Evolutionary conservation across 2,113 vertebrate genomes (phyloP).

Genomic region (Zosterops lateralis): DNA sequence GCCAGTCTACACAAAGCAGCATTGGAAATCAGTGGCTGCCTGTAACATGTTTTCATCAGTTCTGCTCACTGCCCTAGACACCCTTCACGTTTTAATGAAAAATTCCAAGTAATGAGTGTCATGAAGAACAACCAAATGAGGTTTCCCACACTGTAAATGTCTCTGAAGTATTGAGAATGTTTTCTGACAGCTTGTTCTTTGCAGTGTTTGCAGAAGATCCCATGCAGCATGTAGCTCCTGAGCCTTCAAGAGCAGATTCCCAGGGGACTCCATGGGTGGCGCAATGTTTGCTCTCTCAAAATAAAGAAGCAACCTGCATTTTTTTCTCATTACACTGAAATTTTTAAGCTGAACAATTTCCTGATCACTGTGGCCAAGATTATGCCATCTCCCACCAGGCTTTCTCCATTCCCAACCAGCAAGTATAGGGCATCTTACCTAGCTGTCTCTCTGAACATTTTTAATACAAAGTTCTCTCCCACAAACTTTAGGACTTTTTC

Average conservation of each 20-base stretch:
- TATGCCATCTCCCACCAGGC: background rate
- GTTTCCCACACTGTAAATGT: background rate
- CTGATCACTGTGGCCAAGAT: background rate
- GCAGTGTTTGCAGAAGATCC: background rate
- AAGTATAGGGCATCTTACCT: background rate
- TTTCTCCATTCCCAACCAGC: background rate
- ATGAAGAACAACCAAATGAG: background rate
- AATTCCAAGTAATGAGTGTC: background rate
- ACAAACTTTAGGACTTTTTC: background rate
- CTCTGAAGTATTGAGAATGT: background rate
- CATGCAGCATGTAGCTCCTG: background rate
- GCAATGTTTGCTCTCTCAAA: background rate
- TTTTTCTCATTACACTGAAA: background rate
- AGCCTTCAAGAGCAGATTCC: background rate
- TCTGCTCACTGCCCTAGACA: background rate
- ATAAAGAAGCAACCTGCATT: background rate
- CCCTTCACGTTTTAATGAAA: background rate
- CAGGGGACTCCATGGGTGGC: background rate
- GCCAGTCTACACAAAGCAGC: background rate
- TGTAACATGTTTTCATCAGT: background rate
- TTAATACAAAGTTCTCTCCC: background rate
- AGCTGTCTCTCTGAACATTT: background rate
- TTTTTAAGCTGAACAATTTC: background rate
- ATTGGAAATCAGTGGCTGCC: background rate
- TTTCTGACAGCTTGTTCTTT: background rate